Base-by-base conservation (phyloP, 2,888 invertebrate genomes). In the Cataglyphis cursor region DNA sequence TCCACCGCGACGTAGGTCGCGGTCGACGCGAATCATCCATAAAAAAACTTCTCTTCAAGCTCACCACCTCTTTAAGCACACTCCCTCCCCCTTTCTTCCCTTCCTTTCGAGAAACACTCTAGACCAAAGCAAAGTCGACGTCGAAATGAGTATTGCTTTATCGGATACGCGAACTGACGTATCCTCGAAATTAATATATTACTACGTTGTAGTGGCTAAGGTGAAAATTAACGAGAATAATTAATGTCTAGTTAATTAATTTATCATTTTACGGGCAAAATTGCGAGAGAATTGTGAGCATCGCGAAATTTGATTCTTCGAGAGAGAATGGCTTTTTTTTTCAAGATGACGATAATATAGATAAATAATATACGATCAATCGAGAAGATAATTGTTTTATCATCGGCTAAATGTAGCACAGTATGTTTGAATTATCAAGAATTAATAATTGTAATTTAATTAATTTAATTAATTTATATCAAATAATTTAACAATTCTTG, bases 231-330 rank as follows among this genome's bases (percentile, higher is more conserved):
- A 76, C 28, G 41, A 41, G 15, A 12, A 41, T 5, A 57, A 73
- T 78, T 72, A 78, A 78, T 57, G 21, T 31, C 12, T 18, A 28
- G 5, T 6, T 72, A 57, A 78, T 78, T 57, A 57, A 31, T 59
- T 78, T 12, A 51, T 48, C 21, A 18, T 1, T 10, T 8, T 24
- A 44, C 6, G 31, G 35, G n/a, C 15, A 10, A 35, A 31, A 35
- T 70, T 54, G 24, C 15, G 61, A 18, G 18, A 35, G 5, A 12
- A 5, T 31, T 44, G n/a, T 44, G 31, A 62, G n/a, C 51, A 21
- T 51, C 31, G 31, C 15, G 21, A 31, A 21, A 68, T 72, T 68
- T 51, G 31, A 9, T 64, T 18, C 21, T 75, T 24, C 5, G 35
- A 18, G 21, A 28, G 28, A 48, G 21, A 18, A 3, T 6, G n/a